These are phyloP conservation scores for Steromphala cineraria DNA, from an alignment of 2,888 invertebrate genomes.

Conservation along the genomic window DNA sequence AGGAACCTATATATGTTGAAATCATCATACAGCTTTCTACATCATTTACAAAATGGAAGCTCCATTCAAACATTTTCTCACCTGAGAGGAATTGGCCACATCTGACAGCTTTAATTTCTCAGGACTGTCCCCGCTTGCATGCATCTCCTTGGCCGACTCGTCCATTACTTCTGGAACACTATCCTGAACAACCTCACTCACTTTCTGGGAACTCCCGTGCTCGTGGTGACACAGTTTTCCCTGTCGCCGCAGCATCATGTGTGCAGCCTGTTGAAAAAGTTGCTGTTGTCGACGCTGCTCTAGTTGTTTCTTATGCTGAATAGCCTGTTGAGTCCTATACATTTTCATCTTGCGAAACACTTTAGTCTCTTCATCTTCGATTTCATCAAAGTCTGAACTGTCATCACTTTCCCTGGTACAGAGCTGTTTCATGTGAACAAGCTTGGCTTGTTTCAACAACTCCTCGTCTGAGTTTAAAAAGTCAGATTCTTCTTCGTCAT, in stretches of 20 bases:
- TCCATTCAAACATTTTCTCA: neutral
- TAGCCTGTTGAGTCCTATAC: conserved; percentile 41
- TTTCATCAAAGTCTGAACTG: conserved; percentile 64
- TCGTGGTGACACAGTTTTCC: conserved; percentile 31
- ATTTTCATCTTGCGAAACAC: conserved; percentile 38
- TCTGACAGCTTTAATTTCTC: conserved; percentile 22
- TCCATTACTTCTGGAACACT: neutral
- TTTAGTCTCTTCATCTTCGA: conserved; percentile 33
- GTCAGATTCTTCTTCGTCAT: conserved; percentile 56
- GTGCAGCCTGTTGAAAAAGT: conserved; percentile 45
- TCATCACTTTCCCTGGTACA: conserved; percentile 54
- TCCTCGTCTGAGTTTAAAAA: conserved; percentile 64
- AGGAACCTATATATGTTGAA: too few relatives aligned
- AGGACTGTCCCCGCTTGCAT: conserved; percentile 16
- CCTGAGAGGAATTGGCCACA: conserved; percentile 25
- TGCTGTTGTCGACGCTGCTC: conserved; percentile 45
- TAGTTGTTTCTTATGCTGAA: conserved; percentile 39
- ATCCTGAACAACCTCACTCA: conserved; percentile 1
- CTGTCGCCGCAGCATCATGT: conserved; percentile 37
- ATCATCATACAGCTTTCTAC: neutral
- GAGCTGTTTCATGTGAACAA: conserved; percentile 25
- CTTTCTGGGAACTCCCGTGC: conserved; percentile 26
- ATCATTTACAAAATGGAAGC: neutral
- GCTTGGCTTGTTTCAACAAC: conserved; percentile 46
- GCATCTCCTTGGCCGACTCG: conserved; percentile 26